Evolutionary conservation across 2,888 invertebrate genomes (phyloP), one percentile per base, ranked within the genome.

Genomic region (Protonemura montana): DNA sequence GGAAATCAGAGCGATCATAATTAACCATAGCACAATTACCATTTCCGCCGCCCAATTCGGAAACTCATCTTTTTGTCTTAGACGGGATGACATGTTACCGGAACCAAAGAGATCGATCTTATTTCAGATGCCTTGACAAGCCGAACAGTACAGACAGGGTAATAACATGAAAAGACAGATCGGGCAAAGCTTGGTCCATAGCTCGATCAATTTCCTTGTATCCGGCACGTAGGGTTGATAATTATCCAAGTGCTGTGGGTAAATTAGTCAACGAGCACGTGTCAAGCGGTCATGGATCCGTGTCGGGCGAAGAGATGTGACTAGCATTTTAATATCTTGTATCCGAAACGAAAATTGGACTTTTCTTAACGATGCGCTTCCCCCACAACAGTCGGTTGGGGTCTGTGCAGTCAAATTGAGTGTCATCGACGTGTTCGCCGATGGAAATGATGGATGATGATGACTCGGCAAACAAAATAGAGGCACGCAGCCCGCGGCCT

Each of bases 371-470:
- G 59, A 59, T 21, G 21, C 21, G 59, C 21, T 59, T 59, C 59
- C 59, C 59, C 59, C 59, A 41, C 5, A 5, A 13, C 59, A 59
- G 35, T 35, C 5, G 35, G 59, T 59, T 59, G 59, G 59, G 21
- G 59, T 21, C 16, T 13, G 59, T 7, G 21, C 59, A 13, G 3
- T 59, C 59, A 59, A 59, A 59, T 59, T 59, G 59, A 59, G 3
- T 13, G 59, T 3, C 59, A 59, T 59, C 59, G 59, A 59, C 59
- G 59, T 59, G 59, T 21, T 16, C 59, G 3, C 16, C 13, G 59
- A 59, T 59, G 59, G 59, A 59, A 59, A 59, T 59, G 59, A 59
- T 59, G 59, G 59, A 59, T 59, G 59, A 59, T 59, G 59, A 59
- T 59, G 59, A 59, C 16, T 59, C 1, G 59, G 13, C 59, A 59